Base-by-base conservation (phyloP, 2,888 invertebrate species). In the Microctonus hyperodae region DNA sequence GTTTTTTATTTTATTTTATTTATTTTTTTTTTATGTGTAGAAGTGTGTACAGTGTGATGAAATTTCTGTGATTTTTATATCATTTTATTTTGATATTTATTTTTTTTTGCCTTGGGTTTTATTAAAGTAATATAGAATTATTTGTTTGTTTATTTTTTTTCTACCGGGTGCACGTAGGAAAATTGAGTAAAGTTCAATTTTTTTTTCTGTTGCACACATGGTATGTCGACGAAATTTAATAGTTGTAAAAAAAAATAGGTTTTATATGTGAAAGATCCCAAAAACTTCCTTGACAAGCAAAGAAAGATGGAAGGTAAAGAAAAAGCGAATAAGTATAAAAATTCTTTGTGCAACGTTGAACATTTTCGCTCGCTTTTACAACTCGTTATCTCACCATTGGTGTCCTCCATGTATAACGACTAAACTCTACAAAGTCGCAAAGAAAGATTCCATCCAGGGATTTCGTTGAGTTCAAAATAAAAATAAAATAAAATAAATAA, bases 331-430 rank as follows among this genome's bases (percentile, higher is more conserved):
- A n/a, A n/a, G n/a, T n/a, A n/a, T 13, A 23, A 16, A 23, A 57
- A 6, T 31, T 23, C 33, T 51, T n/a, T 33, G 50, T 51, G 51
- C 33, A n/a, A 22, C 20, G 10, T 23, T 6, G 44, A 16, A 44
- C 44, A 44, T 44, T 44, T 20, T 44, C 44, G 44, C 16, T 22
- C 37, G 35, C 33, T 61, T 51, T 51, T 51, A 35, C 61, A 61
- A 50, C 61, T 61, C 51, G 61, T 61, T 61, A 61, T 23, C 33
- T 51, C 22, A 33, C 35, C 51, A 61, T 51, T 61, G 50, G 50
- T 35, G 20, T 51, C 23, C 9, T 40, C 5, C 35, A 23, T 7
- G 16, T 23, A 44, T 20, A 44, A 44, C 20, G 44, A 44, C 1
- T 16, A 44, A 44, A 44, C 16, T 44, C 16, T 44, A 16, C 37